Base-by-base conservation (phyloP, 2,797 vertebrate genomes). In the Scarus forsteni region DNA sequence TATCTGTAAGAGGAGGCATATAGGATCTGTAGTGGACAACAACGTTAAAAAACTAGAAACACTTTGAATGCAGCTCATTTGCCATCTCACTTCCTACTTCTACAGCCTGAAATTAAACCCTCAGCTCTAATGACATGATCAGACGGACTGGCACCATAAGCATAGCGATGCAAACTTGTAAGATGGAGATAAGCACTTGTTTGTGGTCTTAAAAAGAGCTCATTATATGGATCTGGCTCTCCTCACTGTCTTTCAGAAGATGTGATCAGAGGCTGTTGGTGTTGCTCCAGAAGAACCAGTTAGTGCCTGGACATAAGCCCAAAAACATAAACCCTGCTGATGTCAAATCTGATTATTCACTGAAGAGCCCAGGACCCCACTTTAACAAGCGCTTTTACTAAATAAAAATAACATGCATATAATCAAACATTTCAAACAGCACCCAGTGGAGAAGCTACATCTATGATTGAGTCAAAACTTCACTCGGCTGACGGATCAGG, bases 401-500 rank as follows among this genome's bases (percentile, higher is more conserved):
- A n/a, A n/a, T n/a, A n/a, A n/a, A n/a, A n/a, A n/a, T n/a, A n/a
- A n/a, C n/a, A n/a, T n/a, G n/a, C n/a, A n/a, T n/a, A n/a, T n/a
- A n/a, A n/a, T n/a, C n/a, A n/a, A n/a, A 3, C 15, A 16, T 48
- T 9, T n/a, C 4, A 16, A 9, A 48, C 3, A n/a, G 16, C 44
- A 8, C 44, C 8, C 12, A 48, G 45, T 16, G 16, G 13, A 18
- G 8, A 9, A 34, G 16, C 55, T 19, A 55, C n/a, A 85, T 67
- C 9, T 57, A 45, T 66, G 71, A 57, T 66, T 61, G n/a, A 46
- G 48, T 70, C 53, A 70, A 60, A 18, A 65, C 59, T 73, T 66
- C 70, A 46, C 69, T 76, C 66, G 88, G 89, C 81, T 42, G 69
- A 45, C 27, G 54, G 52, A 60, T 66, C 68, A 66, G 61, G 53